Conservation (phyloP, 2,888 invertebrate species). For the Chrysina gloriosa region DNA sequence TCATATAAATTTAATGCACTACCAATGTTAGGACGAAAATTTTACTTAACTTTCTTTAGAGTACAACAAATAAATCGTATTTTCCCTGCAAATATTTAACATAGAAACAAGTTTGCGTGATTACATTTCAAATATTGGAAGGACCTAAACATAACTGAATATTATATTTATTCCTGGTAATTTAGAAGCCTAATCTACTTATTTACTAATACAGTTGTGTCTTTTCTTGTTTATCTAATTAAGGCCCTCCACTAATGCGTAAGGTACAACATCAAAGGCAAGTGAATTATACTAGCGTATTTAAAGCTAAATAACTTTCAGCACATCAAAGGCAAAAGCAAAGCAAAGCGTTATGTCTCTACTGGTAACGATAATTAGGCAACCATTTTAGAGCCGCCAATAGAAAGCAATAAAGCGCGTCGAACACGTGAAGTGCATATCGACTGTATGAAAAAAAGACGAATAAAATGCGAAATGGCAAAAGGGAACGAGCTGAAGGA, state of each 20-base stretch:
- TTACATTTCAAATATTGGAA: too few species aligned
- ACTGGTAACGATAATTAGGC: slow-evolving; percentile 32
- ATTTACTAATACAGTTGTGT: background rate
- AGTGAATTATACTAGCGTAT: background rate
- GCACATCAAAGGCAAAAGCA: slow-evolving; percentile 36
- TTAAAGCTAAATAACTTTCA: slow-evolving; percentile 17
- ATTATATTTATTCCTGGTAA: too few species aligned
- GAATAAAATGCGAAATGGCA: slow-evolving; percentile 9
- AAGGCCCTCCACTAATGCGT: background rate
- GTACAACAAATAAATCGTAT: too few species aligned
- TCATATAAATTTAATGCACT: too few species aligned
- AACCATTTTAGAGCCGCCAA: slow-evolving; percentile 23
- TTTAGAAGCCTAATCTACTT: too few species aligned
- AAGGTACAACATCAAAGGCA: background rate
- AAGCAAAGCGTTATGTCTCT: slow-evolving; percentile 4
- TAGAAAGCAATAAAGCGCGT: slow-evolving; percentile 36
- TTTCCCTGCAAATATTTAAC: too few species aligned
- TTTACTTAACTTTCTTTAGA: too few species aligned
- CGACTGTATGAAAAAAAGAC: background rate
- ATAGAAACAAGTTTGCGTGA: too few species aligned
- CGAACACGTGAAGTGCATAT: slow-evolving; percentile 9
- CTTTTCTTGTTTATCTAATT: background rate
- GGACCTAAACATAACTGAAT: too few species aligned
- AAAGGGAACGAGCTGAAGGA: slow-evolving; percentile 1
- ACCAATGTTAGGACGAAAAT: too few species aligned